These are phyloP conservation scores for Phyllopteryx taeniolatus DNA, from an alignment of 2,113 vertebrate species.

Conservation along the genomic window DNA sequence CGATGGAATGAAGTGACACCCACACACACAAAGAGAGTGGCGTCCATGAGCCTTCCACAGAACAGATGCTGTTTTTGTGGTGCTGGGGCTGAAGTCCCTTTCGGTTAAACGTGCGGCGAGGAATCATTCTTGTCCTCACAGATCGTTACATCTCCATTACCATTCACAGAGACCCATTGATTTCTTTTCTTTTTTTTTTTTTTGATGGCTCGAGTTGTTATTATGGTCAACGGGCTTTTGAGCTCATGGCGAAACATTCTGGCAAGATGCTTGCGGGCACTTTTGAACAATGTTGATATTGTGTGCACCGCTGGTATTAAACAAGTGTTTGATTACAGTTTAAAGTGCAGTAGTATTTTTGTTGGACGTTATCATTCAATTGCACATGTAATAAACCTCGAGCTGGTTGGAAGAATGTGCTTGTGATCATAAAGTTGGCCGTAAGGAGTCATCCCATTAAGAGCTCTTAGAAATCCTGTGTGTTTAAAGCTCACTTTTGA, in stretches of 20 bases:
- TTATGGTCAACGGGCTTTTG: conserved; percentile 9
- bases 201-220: neutral
- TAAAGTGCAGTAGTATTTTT: neutral
- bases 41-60: conserved; percentile 57
- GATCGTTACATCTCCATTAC: conserved; percentile 42
- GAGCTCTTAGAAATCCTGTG: neutral
- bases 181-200: conserved; percentile 25
- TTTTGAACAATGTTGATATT: conserved; percentile 7
- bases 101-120: conserved; percentile 31
- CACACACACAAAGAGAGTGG: conserved; percentile 28
- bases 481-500: neutral
- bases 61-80: conserved; percentile 46
- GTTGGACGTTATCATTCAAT: neutral
- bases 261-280: neutral
- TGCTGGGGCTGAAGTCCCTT: conserved; percentile 23
- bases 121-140: conserved; percentile 48
- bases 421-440: too few species aligned
- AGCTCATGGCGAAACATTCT: conserved; percentile 2
- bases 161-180: conserved; percentile 5
- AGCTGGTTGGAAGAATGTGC: neutral
- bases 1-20: neutral
- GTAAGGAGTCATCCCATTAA: too few species aligned
- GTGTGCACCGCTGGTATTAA: neutral
- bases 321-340: neutral
- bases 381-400: neutral